Percentiles rank a stretch among this genome's conserved stretches.
Evolutionary conservation across 1,140 invertebrate genomes (phyloP).

Genomic region (Gonioctena quinquepunctata): DNA sequence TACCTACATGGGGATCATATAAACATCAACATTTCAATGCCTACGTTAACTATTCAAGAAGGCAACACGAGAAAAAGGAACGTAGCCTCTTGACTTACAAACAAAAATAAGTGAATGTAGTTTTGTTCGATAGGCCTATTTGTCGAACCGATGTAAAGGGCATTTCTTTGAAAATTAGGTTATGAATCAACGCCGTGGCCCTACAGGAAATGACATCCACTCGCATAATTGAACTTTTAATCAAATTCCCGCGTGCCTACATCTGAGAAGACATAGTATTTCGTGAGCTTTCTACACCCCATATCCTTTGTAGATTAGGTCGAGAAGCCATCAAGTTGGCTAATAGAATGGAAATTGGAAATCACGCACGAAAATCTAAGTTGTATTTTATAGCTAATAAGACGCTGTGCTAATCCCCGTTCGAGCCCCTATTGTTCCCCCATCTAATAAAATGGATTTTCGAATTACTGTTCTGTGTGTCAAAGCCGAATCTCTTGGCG

Average conservation of each 20-base stretch:
- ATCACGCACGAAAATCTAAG: constrained; percentile 49
- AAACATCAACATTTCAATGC: too few species aligned
- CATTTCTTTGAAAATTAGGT: too few species aligned
- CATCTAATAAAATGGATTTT: constrained; percentile 35
- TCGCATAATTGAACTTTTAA: background rate
- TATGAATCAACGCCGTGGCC: background rate
- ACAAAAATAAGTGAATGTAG: too few species aligned
- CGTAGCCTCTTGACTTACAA: too few species aligned
- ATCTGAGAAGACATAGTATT: background rate
- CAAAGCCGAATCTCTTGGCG: constrained; percentile 13
- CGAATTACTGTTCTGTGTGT: constrained; percentile 37
- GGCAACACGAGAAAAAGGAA: too few species aligned
- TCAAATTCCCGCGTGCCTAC: background rate
- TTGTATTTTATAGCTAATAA: constrained; percentile 51
- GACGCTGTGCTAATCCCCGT: constrained; percentile 45
- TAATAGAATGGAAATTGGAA: constrained; percentile 55
- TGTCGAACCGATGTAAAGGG: too few species aligned
- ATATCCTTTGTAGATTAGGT: constrained; percentile 37
- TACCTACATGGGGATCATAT: too few species aligned
- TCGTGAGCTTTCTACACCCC: background rate
- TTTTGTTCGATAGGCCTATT: too few species aligned
- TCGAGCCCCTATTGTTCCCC: constrained; percentile 40
- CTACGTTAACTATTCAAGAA: too few species aligned
- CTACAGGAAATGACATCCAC: background rate
- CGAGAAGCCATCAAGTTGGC: constrained; percentile 49